Base-by-base conservation (phyloP, 2,797 vertebrate genomes). In the Botia almorhae region DNA sequence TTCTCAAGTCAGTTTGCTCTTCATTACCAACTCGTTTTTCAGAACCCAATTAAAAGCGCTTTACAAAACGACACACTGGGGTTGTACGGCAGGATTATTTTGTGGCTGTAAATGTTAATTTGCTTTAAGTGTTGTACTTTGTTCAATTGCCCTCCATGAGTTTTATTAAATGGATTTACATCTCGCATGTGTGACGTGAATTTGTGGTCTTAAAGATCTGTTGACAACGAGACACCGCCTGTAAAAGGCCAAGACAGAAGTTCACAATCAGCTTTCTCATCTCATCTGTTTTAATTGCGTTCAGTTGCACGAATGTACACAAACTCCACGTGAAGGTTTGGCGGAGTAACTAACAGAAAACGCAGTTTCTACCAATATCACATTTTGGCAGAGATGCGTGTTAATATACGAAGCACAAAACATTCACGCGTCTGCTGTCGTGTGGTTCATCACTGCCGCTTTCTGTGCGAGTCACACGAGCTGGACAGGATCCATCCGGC, bases 121-220 rank as follows among this genome's bases (percentile, higher is more conserved):
- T 93, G 90, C 91, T 93, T 92, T 88, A 90, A 89, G 87, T 91
- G 92, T 46, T 10, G 3, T 94, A 89, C 89, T 94, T 95, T 95
- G 93, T 95, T 94, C 93, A 88, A 91, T 90, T 92, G 93, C 90
- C 89, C 91, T 94, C 94, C 90, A 92, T 93, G 91, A 92, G 91
- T 96, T 96, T 96, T 96, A 96, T 96, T 96, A 96, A 97, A 97
- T 93, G 93, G 93, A 95, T 93, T 93, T 94, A 90, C 91, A 93
- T 93, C 93, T 91, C 92, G 87, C 50, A 21, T 56, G 80, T 76
- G 39, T 76, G 1, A 29, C 17, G 19, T 29, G 6, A 2, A 7
- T 83, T 76, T 71, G 21, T 46, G 33, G 3, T 33, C 4, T 33
- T 33, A 63, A 68, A 8, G 13, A 33, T 33, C 33, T 11, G 43